These are phyloP conservation scores for Jaculus jaculus DNA, from an alignment of 2,113 vertebrate genomes.

Conservation along the genomic window DNA sequence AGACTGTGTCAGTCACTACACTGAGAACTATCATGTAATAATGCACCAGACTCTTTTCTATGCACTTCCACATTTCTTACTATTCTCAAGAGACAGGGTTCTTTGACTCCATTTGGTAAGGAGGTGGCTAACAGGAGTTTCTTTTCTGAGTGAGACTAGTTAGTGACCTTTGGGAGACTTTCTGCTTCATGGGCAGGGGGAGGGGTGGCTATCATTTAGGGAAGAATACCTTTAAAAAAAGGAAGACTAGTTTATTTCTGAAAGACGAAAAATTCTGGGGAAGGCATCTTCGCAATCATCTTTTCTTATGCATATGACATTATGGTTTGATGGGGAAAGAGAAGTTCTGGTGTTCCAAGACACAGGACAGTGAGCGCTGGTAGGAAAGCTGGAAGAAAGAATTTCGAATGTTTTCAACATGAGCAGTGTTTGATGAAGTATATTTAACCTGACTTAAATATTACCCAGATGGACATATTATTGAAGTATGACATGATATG, in stretches of 20 bases:
- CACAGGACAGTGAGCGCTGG: rapidly evolving
- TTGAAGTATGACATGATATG: neutral
- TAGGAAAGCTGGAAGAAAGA: neutral
- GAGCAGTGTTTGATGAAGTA: neutral
- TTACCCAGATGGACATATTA: neutral
- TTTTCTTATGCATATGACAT: neutral
- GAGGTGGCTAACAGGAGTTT: neutral
- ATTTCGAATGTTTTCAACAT: neutral
- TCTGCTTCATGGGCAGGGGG: no score
- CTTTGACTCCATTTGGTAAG: slow-evolving; percentile 32
- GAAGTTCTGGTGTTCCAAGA: neutral
- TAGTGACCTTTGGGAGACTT: neutral
- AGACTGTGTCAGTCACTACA: neutral
- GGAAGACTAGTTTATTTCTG: neutral
- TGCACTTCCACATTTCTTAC: slow-evolving; percentile 12
- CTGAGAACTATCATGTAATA: neutral
- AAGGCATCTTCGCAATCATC: neutral
- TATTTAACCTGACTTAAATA: neutral
- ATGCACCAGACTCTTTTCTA: neutral
- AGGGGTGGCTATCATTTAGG: neutral
- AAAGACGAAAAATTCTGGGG: neutral
- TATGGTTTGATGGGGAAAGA: neutral
- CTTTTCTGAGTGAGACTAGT: neutral
- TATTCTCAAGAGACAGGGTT: slow-evolving; percentile 15
- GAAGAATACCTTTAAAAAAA: neutral